Base-by-base conservation (phyloP, 2,888 invertebrate genomes). In the Drosophila greeni region DNA sequence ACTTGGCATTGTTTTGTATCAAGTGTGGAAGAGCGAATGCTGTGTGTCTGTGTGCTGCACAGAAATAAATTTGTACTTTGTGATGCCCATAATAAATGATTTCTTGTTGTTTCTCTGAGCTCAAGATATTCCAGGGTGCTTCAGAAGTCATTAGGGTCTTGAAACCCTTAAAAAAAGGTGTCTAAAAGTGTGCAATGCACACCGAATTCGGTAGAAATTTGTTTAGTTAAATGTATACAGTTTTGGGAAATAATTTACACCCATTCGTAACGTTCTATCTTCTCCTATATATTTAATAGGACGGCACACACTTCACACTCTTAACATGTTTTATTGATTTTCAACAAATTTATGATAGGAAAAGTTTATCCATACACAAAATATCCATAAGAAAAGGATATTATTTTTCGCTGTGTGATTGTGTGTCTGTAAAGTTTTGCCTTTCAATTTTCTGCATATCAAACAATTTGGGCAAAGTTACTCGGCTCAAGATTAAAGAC, bases 361-460 rank as follows among this genome's bases (percentile, higher is more conserved):
- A 45, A 45, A 45, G 45, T 29, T 45, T 2, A 6, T 2, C 12
- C 26, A 12, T 11, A 5, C 2, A 6, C 0, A 8, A 40, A 14
- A 42, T 42, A 43, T 12, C 7, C 12, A 29, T 14, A 14, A 14
- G 9, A 18, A 20, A 14, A 9, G 2, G 2, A 2, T 14, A 29
- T 9, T 29, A 20, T 47, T 20, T 31, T 14, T 20, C 8, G 5
- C 8, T 8, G 45, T 47, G 45, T 31, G 18, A 45, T 33, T 70
- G 45, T 51, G 36, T 48, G 74, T 66, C 67, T 71, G 59, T 48
- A 68, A 81, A 80, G 78, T 83, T 81, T 81, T 68, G 65, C 66
- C 66, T 81, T 83, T 81, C 79, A 81, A 83, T 81, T 83, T 81
- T 74, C 79, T 75, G 76, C 78, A 74, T 81, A 72, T 74, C 72